These are phyloP conservation scores for Scytalopus superciliaris DNA, from an alignment of 2,113 vertebrate genomes.

Conservation along the genomic window DNA sequence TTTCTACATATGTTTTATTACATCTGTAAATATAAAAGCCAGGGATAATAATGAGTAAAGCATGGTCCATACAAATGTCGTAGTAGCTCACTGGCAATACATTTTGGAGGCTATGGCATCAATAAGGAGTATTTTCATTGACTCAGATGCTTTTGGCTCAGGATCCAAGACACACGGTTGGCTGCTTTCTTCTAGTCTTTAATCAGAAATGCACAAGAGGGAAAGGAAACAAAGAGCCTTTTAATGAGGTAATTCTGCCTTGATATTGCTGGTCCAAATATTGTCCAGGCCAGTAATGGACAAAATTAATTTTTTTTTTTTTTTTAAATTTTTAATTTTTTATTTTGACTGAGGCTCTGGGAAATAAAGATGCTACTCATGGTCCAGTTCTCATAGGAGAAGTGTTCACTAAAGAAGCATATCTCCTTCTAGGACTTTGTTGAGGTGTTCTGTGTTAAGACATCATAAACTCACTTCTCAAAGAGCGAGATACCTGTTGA, in stretches of 20 bases:
- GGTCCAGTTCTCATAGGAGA: not conserved
- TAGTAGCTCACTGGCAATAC: not conserved
- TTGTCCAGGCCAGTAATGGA: not conserved
- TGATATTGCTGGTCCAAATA: not conserved
- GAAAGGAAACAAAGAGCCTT: constrained; percentile 1
- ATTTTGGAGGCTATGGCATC: not conserved
- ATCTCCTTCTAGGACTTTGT: not conserved
- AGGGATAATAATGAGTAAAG: not conserved
- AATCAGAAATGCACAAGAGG: not conserved
- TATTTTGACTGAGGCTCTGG: not conserved
- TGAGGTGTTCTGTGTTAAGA: not conserved
- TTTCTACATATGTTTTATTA: not conserved
- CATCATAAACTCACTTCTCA: not conserved
- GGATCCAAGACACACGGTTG: not conserved
- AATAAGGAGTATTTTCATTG: not conserved
- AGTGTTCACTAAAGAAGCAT: not conserved
- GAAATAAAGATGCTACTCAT: not conserved
- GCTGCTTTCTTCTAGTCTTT: constrained; percentile 17
- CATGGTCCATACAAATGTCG: not conserved
- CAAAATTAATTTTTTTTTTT: not conserved
- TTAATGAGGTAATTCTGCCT: not conserved
- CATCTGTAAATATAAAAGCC: not conserved
- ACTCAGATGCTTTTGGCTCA: not conserved
- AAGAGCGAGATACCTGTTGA: not conserved
- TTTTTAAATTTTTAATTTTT: not conserved